Evolutionary conservation across 2,113 vertebrate species (phyloP).

Genomic region (Chloropsis hardwickii): DNA sequence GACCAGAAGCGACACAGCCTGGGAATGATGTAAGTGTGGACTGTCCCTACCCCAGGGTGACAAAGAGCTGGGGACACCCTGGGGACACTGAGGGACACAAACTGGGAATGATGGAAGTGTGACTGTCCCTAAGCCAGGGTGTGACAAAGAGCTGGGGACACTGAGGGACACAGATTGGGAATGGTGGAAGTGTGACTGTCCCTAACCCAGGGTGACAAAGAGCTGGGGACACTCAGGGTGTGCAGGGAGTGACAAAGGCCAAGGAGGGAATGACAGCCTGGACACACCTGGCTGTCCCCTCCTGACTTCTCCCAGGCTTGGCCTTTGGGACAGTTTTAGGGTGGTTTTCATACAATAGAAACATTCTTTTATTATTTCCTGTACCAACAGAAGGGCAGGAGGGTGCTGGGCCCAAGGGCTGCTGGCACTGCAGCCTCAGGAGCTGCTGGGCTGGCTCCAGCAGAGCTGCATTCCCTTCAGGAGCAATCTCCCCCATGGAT

Average conservation of each 20-base stretch:
- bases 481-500: not conserved
- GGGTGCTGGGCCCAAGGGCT: not conserved
- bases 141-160: not conserved
- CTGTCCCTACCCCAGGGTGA: not conserved
- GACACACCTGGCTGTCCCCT: not conserved
- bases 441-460: not conserved
- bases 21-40: constrained; percentile 77
- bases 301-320: too few species aligned
- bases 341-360: not conserved
- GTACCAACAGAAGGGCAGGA: too few species aligned
- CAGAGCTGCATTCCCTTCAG: not conserved
- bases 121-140: not conserved
- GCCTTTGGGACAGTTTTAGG: not conserved
- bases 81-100: not conserved
- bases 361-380: too few species aligned
- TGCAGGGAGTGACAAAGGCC: not conserved
- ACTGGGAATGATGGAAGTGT: not conserved
- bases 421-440: not conserved
- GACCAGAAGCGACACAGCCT: constrained; percentile 62
- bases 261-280: not conserved
- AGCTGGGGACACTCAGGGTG: not conserved
- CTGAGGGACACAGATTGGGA: not conserved
- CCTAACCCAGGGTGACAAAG: not conserved
- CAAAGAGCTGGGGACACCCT: too few species aligned
- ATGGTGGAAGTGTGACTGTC: not conserved